phyloP scores from a whole-genome alignment of 1,140 invertebrate species.

The Orussus abietinus region DNA sequence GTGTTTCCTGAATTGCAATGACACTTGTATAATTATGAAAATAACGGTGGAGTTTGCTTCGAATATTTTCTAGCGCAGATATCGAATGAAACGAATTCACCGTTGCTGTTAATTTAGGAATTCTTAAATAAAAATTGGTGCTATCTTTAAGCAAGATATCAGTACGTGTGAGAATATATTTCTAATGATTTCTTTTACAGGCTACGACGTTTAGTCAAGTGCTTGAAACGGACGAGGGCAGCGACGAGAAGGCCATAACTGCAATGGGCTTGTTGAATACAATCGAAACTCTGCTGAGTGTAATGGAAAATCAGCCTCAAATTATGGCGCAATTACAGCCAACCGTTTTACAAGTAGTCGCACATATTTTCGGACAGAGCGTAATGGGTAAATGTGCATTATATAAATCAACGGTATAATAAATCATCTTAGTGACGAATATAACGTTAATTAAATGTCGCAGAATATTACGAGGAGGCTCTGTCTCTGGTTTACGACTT shows the following conservation, averaged over 20 bases:
- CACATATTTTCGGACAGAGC: slow-evolving; percentile 80
- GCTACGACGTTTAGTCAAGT: slow-evolving; percentile 89
- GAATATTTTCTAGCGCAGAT: too few relatives aligned
- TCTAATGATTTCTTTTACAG: slow-evolving; percentile 44
- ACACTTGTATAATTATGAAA: too few relatives aligned
- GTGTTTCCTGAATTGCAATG: too few relatives aligned
- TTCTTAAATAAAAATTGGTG: too few relatives aligned
- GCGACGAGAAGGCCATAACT: slow-evolving; percentile 95
- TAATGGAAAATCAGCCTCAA: slow-evolving; percentile 90
- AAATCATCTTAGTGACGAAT: slow-evolving; percentile 4
- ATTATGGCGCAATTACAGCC: slow-evolving; percentile 89
- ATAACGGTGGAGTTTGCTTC: too few relatives aligned
- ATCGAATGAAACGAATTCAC: too few relatives aligned
- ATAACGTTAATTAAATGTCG: slow-evolving; percentile 11
- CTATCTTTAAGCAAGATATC: too few relatives aligned
- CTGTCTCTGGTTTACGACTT: slow-evolving; percentile 90
- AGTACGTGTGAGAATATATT: too few relatives aligned
- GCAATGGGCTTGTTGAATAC: slow-evolving; percentile 96
- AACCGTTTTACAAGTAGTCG: slow-evolving; percentile 88
- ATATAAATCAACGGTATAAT: slow-evolving; percentile 2
- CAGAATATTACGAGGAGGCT: slow-evolving; percentile 96
- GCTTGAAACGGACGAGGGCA: slow-evolving; percentile 78
- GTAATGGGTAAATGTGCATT: slow-evolving; percentile 65
- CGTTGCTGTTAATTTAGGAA: too few relatives aligned
- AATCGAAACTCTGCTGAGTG: slow-evolving; percentile 90